Evolutionary conservation across 2,888 invertebrate species (phyloP).

Genomic region (Hetaerina titia): DNA sequence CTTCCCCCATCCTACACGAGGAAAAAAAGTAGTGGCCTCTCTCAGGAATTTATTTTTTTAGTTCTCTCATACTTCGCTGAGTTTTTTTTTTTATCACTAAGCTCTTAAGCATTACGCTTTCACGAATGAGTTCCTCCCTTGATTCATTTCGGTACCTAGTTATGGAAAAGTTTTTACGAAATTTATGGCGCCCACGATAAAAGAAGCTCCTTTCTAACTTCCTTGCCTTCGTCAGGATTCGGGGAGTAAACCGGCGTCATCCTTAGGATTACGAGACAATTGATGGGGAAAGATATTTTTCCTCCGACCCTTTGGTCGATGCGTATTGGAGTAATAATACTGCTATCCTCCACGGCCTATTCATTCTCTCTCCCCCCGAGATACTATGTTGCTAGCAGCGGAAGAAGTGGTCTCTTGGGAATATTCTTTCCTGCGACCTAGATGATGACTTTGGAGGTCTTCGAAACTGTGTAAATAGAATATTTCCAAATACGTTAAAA

Average conservation of each 20-base stretch:
- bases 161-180: conserved; percentile 57
- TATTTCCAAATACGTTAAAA: too few species aligned
- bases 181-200: conserved; percentile 59
- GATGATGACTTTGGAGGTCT: too few species aligned
- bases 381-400: not conserved
- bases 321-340: conserved; percentile 50
- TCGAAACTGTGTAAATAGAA: too few species aligned
- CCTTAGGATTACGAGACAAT: conserved; percentile 40
- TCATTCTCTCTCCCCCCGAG: not conserved
- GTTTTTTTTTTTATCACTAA: conserved; percentile 57
- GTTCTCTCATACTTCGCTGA: not conserved
- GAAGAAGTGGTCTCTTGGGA: not conserved
- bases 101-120: conserved; percentile 61
- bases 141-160: conserved; percentile 67
- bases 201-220: conserved; percentile 24
- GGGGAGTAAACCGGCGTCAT: not conserved
- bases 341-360: not conserved
- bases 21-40: not conserved
- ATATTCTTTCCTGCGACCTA: too few species aligned
- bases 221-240: conserved; percentile 49
- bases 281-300: conserved; percentile 28
- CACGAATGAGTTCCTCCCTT: conserved; percentile 54
- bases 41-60: not conserved
- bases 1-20: not conserved
- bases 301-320: not conserved